phyloP scores from a whole-genome alignment of 2,888 invertebrate genomes.

The Slavum lentiscoides region DNA sequence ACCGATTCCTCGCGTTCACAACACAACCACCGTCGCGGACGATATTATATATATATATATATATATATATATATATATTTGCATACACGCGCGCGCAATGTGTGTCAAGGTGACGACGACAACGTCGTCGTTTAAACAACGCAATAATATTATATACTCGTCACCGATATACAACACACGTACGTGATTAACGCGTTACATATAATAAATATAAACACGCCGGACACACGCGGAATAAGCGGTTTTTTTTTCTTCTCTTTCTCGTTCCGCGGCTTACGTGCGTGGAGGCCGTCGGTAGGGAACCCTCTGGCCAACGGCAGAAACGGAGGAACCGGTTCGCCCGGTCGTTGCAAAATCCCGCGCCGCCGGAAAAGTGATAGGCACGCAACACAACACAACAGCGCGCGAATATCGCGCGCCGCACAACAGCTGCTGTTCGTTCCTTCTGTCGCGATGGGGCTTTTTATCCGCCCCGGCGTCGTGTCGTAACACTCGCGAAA shows the following conservation, averaged over 20 bases:
- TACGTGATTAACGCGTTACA: neutral
- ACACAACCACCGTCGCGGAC: neutral
- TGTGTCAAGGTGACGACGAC: constrained; percentile 32
- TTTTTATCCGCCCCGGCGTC: no score
- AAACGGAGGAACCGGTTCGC: constrained; percentile 12
- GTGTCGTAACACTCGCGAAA: neutral
- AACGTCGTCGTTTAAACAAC: neutral
- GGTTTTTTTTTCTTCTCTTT: no score
- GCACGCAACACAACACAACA: no score
- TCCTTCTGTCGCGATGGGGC: neutral
- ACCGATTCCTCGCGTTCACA: neutral
- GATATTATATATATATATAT: neutral
- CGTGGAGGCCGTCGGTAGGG: neutral
- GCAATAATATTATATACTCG: neutral
- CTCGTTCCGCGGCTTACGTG: neutral
- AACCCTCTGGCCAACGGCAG: neutral
- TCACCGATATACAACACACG: neutral
- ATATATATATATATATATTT: neutral
- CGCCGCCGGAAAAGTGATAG: neutral
- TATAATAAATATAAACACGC: neutral
- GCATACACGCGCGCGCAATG: neutral
- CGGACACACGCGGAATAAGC: neutral
- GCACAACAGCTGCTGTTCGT: neutral
- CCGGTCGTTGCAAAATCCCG: constrained; percentile 19
- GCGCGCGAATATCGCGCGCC: no score